phyloP scores from a whole-genome alignment of 2,888 invertebrate genomes.

The Athalia circularis region DNA sequence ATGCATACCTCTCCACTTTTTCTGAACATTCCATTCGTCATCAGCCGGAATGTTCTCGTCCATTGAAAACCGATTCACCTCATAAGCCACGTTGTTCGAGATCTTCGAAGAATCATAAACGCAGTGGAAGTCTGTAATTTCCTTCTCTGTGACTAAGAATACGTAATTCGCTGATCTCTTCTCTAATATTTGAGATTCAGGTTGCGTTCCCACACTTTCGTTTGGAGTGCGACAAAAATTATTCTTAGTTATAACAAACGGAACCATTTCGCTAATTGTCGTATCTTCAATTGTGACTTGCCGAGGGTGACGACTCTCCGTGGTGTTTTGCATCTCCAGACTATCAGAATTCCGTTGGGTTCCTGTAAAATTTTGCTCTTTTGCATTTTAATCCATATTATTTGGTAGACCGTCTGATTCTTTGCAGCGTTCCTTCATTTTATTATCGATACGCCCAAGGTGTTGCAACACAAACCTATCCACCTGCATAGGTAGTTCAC shows the following conservation, averaged over 20 bases:
- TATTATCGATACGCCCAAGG: conserved; percentile 11
- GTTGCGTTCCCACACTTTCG: too few relatives aligned
- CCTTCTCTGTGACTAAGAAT: too few relatives aligned
- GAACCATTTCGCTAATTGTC: conserved; percentile 8
- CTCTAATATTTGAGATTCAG: too few relatives aligned
- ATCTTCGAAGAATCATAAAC: too few relatives aligned
- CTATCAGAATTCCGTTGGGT: not conserved
- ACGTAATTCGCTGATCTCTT: too few relatives aligned
- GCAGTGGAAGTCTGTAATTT: too few relatives aligned
- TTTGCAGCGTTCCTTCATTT: conserved; percentile 10
- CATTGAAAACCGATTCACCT: not conserved
- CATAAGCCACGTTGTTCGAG: not conserved
- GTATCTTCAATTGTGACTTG: not conserved
- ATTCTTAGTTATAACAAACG: not conserved
- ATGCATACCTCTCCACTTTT: not conserved
- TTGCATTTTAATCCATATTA: not conserved
- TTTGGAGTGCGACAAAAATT: too few relatives aligned
- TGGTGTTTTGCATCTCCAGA: not conserved
- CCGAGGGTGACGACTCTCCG: not conserved
- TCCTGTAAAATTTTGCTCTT: not conserved
- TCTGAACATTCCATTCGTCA: too few relatives aligned
- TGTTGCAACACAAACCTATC: conserved; percentile 48
- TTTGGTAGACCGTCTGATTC: conserved; percentile 19
- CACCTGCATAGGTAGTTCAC: conserved; percentile 40
- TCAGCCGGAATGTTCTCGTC: too few relatives aligned